These are phyloP conservation scores for Chromis chromis DNA, from an alignment of 2,797 vertebrate species.

Conservation along the genomic window DNA sequence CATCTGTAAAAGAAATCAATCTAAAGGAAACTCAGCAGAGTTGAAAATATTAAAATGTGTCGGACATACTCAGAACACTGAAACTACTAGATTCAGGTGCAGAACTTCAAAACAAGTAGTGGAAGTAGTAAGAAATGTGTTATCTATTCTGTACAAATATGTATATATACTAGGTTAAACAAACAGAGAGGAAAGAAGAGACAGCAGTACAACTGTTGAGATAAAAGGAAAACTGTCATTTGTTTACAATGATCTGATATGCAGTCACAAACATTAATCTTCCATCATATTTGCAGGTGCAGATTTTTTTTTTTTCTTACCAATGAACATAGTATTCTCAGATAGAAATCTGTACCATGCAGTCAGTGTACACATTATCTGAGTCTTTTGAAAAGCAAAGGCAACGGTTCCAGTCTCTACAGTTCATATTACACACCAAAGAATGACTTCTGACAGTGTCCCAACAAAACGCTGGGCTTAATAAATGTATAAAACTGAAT, in stretches of 20 bases:
- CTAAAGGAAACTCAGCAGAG: neutral
- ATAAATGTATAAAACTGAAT: constrained; percentile 2
- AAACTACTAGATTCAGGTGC: neutral
- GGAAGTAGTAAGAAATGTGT: neutral
- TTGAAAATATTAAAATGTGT: too few species aligned
- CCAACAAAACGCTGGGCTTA: neutral
- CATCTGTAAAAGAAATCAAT: too few species aligned
- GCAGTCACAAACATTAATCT: constrained; percentile 15
- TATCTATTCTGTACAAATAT: neutral
- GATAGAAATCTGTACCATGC: neutral
- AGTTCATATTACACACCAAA: neutral
- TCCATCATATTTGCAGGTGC: neutral
- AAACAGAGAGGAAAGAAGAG: neutral
- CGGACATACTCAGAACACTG: neutral
- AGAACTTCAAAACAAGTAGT: neutral
- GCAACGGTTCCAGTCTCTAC: too few species aligned
- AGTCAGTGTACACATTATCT: neutral
- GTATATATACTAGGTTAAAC: neutral
- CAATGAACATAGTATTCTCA: neutral
- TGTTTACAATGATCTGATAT: constrained; percentile 13
- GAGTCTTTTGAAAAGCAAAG: too few species aligned
- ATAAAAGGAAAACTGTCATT: constrained; percentile 2
- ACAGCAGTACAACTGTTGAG: neutral
- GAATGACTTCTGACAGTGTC: neutral
- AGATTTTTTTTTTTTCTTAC: constrained; percentile 1